These are phyloP conservation scores for Orcinus orca DNA, from an alignment of 2,113 vertebrate species.

Conservation along the genomic window DNA sequence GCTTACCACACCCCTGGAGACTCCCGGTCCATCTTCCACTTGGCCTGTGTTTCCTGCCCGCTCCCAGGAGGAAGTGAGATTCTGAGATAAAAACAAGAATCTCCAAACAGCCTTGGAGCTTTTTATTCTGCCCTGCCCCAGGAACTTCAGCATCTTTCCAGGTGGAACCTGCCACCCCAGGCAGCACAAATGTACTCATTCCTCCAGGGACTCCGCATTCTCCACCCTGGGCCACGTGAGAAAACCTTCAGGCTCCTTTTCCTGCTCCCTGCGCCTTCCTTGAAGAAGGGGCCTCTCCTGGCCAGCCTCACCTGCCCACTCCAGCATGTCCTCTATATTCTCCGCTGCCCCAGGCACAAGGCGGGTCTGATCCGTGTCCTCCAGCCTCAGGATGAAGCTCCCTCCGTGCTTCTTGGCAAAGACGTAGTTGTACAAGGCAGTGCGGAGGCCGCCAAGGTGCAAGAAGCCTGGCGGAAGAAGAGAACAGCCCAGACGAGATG, in stretches of 20 bases:
- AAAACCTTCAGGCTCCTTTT: not conserved
- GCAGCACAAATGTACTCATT: not conserved
- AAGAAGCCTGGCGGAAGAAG: conserved; percentile 86
- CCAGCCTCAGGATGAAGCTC: conserved; percentile 91
- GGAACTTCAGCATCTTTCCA: not conserved
- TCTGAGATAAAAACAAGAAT: not conserved
- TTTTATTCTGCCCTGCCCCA: not conserved
- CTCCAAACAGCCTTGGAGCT: not conserved
- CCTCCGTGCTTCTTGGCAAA: conserved; percentile 93
- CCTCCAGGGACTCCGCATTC: not conserved
- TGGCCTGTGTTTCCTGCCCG: not conserved
- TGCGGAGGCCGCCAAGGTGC: conserved; percentile 94
- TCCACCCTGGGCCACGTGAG: not conserved
- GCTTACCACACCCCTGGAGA: not conserved
- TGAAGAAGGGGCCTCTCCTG: not conserved
- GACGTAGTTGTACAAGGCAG: conserved; percentile 95
- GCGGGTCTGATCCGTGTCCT: conserved; percentile 93
- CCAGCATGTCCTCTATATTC: conserved; percentile 92
- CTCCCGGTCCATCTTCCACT: not conserved
- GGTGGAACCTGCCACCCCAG: not conserved
- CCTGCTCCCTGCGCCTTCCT: not conserved
- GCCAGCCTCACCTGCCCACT: conserved; percentile 91
- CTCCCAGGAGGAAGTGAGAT: not conserved
- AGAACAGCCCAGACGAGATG: not conserved
- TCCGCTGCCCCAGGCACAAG: conserved; percentile 90